Base-by-base conservation (phyloP, 2,888 invertebrate genomes). In the Desoria tigrina region DNA sequence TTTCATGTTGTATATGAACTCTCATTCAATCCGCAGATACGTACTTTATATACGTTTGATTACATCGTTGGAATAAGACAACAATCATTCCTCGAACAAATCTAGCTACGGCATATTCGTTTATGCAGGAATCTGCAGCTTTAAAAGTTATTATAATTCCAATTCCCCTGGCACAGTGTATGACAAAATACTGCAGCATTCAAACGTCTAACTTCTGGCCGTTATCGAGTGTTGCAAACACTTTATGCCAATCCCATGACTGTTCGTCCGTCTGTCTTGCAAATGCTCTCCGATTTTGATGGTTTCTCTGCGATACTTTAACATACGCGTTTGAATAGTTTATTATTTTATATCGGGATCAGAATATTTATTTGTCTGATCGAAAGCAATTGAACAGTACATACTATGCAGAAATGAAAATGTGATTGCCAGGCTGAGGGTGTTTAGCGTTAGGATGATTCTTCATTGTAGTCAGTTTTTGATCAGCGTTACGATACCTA, bases 341-440 rank as follows among this genome's bases (percentile, higher is more conserved):
- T n/a, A n/a, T n/a, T n/a, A n/a, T n/a, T n/a, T n/a, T n/a, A n/a
- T n/a, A n/a, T n/a, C n/a, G n/a, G n/a, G n/a, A 39, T 39, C 16
- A 9, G 39, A 39, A 39, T 39, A 9, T 39, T 9, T 39, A 18
- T 45, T 6, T 45, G 9, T 18, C 45, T 45, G n/a, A 45, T 45
- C 45, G 16, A 45, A 45, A 45, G 45, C 45, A 45, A 45, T 45
- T 45, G 45, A 45, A 45, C 45, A 18, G 45, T n/a, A 45, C 6
- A 45, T 16, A 21, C n/a, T 45, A 32, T 32, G 11, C 11, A 32
- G 32, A 32, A 4, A 32, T 11, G 4, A 4, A 11, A 32, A 32
- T 32, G 32, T 4, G 32, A 32, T 32, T 32, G 4, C 32, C 4
- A 32, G 11, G 32, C 32, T 32, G 11, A 32, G 32, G 32, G 32